These are phyloP conservation scores for Butorides virescens DNA, from an alignment of 2,113 vertebrate genomes.

Conservation along the genomic window DNA sequence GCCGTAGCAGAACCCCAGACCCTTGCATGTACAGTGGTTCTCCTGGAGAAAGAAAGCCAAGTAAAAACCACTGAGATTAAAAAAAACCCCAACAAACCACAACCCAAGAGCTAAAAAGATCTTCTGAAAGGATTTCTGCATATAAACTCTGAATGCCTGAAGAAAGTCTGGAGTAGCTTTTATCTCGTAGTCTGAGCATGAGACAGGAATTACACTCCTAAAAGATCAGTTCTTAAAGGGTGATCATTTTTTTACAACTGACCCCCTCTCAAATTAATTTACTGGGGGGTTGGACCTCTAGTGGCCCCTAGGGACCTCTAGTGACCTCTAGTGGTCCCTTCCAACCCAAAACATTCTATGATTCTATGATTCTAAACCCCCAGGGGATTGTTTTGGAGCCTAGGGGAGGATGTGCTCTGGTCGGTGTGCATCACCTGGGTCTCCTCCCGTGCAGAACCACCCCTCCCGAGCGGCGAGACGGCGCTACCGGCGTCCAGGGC, in stretches of 20 bases:
- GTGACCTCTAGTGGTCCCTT: too few species aligned
- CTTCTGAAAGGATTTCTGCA: background rate
- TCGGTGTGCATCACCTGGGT: background rate
- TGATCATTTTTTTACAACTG: background rate
- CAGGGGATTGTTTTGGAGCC: fast-evolving
- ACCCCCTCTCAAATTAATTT: background rate
- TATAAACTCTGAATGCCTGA: background rate
- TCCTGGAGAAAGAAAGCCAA: background rate
- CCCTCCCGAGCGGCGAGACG: fast-evolving
- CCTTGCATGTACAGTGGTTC: fast-evolving
- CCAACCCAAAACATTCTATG: too few species aligned
- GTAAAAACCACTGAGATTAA: background rate
- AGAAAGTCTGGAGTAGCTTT: background rate
- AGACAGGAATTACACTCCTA: background rate
- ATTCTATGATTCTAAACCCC: too few species aligned
- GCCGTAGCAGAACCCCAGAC: background rate
- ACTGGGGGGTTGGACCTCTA: too few species aligned
- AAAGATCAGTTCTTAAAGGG: background rate
- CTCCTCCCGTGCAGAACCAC: background rate
- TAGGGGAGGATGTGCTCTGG: background rate
- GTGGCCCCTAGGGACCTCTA: too few species aligned
- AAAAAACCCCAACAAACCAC: too few species aligned
- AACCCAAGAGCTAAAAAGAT: background rate
- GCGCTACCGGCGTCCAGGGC: too few species aligned
- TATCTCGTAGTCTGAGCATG: background rate